A percentile compares a stretch with the other conserved stretches of the same genome.
Conservation (phyloP, 1,140 invertebrate species). For the Steinernema khuongi region DNA sequence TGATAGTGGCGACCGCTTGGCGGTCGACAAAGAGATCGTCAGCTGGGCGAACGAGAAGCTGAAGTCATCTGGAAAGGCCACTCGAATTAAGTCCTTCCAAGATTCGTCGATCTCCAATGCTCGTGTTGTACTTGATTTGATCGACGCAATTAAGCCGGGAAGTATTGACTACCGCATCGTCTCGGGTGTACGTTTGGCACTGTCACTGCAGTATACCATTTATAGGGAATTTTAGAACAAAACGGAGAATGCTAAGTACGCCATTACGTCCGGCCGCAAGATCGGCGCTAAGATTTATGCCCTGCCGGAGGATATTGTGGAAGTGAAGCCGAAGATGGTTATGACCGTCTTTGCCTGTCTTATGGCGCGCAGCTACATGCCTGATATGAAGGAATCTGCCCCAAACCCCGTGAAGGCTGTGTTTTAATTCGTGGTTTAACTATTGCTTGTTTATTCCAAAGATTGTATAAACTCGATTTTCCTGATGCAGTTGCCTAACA, state of each 20-base stretch:
- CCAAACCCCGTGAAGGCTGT: neutral
- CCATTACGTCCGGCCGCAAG: constrained; percentile 92
- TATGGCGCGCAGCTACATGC: constrained; percentile 91
- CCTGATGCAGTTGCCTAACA: no score
- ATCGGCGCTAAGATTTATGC: constrained; percentile 94
- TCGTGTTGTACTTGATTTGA: constrained; percentile 80
- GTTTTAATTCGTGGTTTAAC: neutral
- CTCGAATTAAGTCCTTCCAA: constrained; percentile 78
- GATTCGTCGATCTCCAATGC: constrained; percentile 78
- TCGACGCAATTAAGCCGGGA: constrained; percentile 91
- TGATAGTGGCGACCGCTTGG: constrained; percentile 71
- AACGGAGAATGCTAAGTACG: constrained; percentile 93
- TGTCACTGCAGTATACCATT: neutral
- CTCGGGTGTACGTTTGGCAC: constrained; percentile 18
- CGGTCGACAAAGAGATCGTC: constrained; percentile 90
- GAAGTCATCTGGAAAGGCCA: constrained; percentile 69
- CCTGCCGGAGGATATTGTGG: constrained; percentile 95
- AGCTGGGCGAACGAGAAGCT: constrained; percentile 94
- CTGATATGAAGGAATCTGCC: constrained; percentile 67
- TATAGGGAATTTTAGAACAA: constrained; percentile 68
- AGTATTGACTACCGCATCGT: constrained; percentile 88
- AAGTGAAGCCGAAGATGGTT: constrained; percentile 91
- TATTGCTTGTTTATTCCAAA: no score
- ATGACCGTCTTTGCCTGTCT: constrained; percentile 98
- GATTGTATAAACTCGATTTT: no score